Percentiles rank a stretch among this genome's conserved stretches.
Evolutionary conservation across 2,888 invertebrate species (phyloP).

Genomic region (Hedya salicella): DNA sequence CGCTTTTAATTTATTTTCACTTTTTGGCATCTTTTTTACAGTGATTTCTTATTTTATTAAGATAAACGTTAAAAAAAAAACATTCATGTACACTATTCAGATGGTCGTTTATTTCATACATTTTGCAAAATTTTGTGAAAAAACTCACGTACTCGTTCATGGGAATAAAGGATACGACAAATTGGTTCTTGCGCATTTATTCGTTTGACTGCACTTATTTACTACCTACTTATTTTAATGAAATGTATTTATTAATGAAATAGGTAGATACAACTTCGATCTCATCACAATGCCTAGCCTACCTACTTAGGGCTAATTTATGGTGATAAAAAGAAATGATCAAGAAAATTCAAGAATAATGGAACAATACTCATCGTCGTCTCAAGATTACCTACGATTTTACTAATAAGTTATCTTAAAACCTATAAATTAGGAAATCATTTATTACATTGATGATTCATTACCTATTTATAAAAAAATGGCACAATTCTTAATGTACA

Average conservation of each 20-base stretch:
- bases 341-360: background rate
- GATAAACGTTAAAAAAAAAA: no score
- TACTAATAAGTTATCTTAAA: conserved; percentile 39
- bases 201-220: conserved; percentile 8
- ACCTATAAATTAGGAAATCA: conserved; percentile 8
- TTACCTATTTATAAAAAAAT: conserved; percentile 5
- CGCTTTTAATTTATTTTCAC: no score
- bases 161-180: conserved; percentile 3
- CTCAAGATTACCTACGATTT: background rate
- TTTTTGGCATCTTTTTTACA: no score
- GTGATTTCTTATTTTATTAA: no score
- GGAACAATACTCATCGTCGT: background rate
- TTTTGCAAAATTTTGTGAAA: no score
- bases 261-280: conserved; percentile 10
- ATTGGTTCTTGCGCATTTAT: conserved; percentile 24
- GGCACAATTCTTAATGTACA: conserved; percentile 23
- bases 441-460: background rate
- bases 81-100: no score
- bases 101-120: no score
- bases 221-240: conserved; percentile 16
- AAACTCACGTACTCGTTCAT: background rate
- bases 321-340: background rate
- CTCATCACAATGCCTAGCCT: conserved; percentile 18
- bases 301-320: conserved; percentile 23
- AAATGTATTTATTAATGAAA: background rate